A percentile compares a stretch with the other conserved stretches of the same genome.
Evolutionary conservation across 2,888 invertebrate genomes (phyloP).

Genomic region (Cataglyphis albicans): DNA sequence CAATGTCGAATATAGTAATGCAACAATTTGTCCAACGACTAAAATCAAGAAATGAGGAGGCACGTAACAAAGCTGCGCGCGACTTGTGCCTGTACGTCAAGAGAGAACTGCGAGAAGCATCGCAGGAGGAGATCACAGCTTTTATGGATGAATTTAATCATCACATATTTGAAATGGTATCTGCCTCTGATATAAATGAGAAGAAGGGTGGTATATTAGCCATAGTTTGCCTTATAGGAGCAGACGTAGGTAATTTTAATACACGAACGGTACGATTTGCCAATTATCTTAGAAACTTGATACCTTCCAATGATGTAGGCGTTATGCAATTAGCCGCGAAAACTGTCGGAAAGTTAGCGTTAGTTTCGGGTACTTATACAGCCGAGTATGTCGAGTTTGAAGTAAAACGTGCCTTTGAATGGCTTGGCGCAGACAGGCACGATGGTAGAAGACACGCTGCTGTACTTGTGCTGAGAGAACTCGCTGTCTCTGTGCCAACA

Average conservation of each 20-base stretch:
- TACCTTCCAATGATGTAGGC: slow-evolving; percentile 96
- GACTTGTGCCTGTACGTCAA: slow-evolving; percentile 96
- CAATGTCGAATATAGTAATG: slow-evolving; percentile 89
- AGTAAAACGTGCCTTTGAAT: slow-evolving; percentile 97
- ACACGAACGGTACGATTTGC: slow-evolving; percentile 96
- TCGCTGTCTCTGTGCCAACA: slow-evolving; percentile 98
- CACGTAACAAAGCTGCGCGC: slow-evolving; percentile 94
- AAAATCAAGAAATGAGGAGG: slow-evolving; percentile 95
- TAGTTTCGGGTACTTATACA: slow-evolving; percentile 96
- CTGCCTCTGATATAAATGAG: slow-evolving; percentile 96
- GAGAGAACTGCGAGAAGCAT: slow-evolving; percentile 95
- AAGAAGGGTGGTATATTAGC: slow-evolving; percentile 98
- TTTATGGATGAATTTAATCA: slow-evolving; percentile 98
- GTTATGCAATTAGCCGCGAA: slow-evolving; percentile 99
- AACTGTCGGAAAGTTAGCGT: slow-evolving; percentile 96
- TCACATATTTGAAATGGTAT: slow-evolving; percentile 98
- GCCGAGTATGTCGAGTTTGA: slow-evolving; percentile 99
- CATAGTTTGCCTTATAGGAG: slow-evolving; percentile 97
- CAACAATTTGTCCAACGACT: slow-evolving; percentile 94
- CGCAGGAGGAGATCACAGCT: slow-evolving; percentile 94
- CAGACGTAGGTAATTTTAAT: slow-evolving; percentile 96
- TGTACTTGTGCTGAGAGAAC: slow-evolving; percentile 95
- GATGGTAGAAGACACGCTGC: slow-evolving; percentile 97
- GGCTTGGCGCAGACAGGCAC: slow-evolving; percentile 95
- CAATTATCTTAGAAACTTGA: slow-evolving; percentile 95